These are phyloP conservation scores for Harpagus bidentatus DNA, from an alignment of 2,113 vertebrate genomes.

Conservation along the genomic window DNA sequence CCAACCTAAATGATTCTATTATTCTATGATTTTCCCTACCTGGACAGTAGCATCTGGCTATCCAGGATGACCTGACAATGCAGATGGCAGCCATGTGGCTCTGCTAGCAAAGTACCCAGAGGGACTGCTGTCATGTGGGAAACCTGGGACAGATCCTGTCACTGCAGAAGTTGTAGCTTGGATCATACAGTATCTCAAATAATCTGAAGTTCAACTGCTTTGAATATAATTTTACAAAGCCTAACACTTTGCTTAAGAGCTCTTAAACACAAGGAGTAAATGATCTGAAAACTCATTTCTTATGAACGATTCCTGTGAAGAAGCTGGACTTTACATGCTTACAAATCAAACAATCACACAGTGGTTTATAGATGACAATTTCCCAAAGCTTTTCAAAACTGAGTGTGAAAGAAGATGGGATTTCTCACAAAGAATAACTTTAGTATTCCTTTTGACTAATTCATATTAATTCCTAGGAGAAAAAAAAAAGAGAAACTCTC, in stretches of 20 bases:
- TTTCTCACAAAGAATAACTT: background rate
- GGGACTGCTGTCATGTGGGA: background rate
- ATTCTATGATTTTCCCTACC: background rate
- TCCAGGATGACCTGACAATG: background rate
- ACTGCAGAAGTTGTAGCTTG: background rate
- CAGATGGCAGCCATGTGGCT: accelerated
- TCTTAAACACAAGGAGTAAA: background rate
- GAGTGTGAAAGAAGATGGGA: background rate
- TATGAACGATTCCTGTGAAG: background rate
- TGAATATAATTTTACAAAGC: background rate
- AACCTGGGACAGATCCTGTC: background rate
- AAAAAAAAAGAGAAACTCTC: too few relatives aligned
- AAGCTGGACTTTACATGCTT: background rate
- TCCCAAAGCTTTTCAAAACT: background rate
- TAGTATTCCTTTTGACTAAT: background rate
- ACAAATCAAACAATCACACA: background rate
- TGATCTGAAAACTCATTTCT: background rate
- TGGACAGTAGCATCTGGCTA: background rate
- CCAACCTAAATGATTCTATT: background rate
- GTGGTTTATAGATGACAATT: background rate
- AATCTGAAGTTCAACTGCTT: background rate
- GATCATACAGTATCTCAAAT: background rate
- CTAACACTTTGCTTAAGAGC: background rate
- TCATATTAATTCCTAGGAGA: background rate
- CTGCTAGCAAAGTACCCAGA: background rate